Evolutionary conservation across 2,113 vertebrate species (phyloP), one percentile per base, ranked within the genome.

Genomic region (Etheostoma spectabile): DNA sequence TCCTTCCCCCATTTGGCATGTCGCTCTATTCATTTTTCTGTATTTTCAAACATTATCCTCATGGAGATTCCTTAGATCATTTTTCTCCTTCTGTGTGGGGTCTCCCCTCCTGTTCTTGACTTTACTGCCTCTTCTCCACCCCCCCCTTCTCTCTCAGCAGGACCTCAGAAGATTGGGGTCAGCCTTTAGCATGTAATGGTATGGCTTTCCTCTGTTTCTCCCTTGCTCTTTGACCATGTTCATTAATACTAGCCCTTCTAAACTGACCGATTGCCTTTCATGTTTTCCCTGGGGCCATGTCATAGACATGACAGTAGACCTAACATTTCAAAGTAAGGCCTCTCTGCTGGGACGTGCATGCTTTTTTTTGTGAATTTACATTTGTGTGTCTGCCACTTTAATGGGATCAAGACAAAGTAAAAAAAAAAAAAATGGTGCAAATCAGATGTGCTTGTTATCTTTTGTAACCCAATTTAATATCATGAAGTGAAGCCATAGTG

Each of bases 161-260:
- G 91, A 88, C 90, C 82, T 79, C 84, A 48, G 82, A 89, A 86
- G 93, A 95, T 88, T 88, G 89, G 92, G 91, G 93, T 92, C 94
- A 90, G 83, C 60, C 76, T 80, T 82, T 86, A 85, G 68, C 76
- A 69, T 91, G 89, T 88, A 89, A 82, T 78, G 61, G 87, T 77
- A 24, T 81, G 84, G 87, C 85, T 88, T 87, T 84, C 42, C 77
- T 76, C 75, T 84, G 88, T 86, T 88, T 88, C 62, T 70, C 15
- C 22, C 27, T n/a, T 90, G 89, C 91, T 92, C 91, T 90, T 89
- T 90, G 88, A 86, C 92, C 89, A 67, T 11, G 19, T 88, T 92
- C 86, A 88, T 89, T 87, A 88, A 90, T 91, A 71, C 69, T 19
- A 73, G 79, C 81, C 76, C 79, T 79, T 81, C 67, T 82, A 87